phyloP scores from a whole-genome alignment of 2,113 vertebrate species.

The Pituophis catenifer region DNA sequence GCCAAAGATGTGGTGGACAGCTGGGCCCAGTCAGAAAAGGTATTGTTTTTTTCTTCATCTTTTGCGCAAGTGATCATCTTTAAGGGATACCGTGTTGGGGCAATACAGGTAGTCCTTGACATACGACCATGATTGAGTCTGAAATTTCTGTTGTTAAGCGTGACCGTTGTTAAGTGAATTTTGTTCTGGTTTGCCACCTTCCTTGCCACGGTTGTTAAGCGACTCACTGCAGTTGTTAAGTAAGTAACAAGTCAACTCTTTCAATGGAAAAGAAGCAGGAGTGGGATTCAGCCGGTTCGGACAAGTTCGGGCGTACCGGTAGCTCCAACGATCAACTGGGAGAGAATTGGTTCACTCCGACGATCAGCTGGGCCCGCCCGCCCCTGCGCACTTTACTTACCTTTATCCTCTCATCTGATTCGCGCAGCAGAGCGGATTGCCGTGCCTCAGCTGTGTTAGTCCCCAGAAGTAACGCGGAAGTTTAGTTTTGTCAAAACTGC shows the following conservation, averaged over 20 bases:
- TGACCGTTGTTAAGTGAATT: neutral
- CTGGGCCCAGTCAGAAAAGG: slow-evolving; percentile 78
- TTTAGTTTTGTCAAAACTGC: too few relatives aligned
- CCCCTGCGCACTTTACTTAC: too few relatives aligned
- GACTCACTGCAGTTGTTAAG: neutral
- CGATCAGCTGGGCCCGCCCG: too few relatives aligned
- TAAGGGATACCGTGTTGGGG: neutral
- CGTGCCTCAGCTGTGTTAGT: too few relatives aligned
- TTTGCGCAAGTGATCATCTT: neutral
- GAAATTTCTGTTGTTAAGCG: neutral
- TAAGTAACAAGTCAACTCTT: neutral
- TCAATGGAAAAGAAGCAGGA: too few relatives aligned
- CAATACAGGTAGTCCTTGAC: neutral
- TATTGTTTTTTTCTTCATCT: slow-evolving; percentile 29
- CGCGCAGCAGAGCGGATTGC: too few relatives aligned
- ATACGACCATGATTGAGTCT: neutral
- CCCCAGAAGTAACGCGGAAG: too few relatives aligned
- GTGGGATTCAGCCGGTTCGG: too few relatives aligned
- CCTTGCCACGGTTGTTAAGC: neutral
- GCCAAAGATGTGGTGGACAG: slow-evolving; percentile 78
- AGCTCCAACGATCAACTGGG: too few relatives aligned
- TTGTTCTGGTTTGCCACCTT: neutral
- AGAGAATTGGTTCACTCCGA: too few relatives aligned
- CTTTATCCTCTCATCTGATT: too few relatives aligned
- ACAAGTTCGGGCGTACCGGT: too few relatives aligned